Base-by-base conservation (phyloP, 2,797 vertebrate genomes). In the Channallabes apus region DNA sequence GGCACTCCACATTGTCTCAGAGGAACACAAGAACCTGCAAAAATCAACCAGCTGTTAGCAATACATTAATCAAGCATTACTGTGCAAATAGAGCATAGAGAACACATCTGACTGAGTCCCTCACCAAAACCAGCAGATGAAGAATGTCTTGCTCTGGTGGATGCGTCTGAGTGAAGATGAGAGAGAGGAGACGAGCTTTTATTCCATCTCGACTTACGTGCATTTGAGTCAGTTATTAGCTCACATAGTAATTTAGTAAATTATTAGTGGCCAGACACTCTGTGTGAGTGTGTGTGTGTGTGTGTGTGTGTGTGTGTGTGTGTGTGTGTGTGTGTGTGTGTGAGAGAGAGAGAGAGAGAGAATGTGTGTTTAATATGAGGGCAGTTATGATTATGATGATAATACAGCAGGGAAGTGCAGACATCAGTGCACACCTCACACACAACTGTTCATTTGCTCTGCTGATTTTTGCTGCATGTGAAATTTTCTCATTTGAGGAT, bases 1-100 rank as follows among this genome's bases (percentile, higher is more conserved):
- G 80, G 88, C 88, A 11, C 92, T 76, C 87, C 92, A 94, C 94
- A 95, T 96, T 87, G 86, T 92, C 65, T 65, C 67, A 51, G 87
- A 84, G 35, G 73, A 56, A 17, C 65, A 85, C 73, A 41, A 56
- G 15, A 35, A 68, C 38, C 82, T 81, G 78, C 38, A 80, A 77
- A 82, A 9, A 67, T 35, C 2, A 41, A 54, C 2, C 17, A 22
- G 3, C 18, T 82, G 80, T 65, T 51, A 81, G 8, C 8, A 56
- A 51, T 3, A 22, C 4, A 22, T 22, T 32, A 4, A 77, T 4
- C 2, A 20, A 58, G 58, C 27, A 35, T 32, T 6, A 76, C 15
- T 15, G 69, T 46, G 22, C 14, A 80, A 8, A 29, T 15, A 20
- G 38, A 80, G 3, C 2, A 5, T 3, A 38, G 27, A 29, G 17